Conservation (phyloP, 2,113 vertebrate genomes). For the Scolopax mira region DNA sequence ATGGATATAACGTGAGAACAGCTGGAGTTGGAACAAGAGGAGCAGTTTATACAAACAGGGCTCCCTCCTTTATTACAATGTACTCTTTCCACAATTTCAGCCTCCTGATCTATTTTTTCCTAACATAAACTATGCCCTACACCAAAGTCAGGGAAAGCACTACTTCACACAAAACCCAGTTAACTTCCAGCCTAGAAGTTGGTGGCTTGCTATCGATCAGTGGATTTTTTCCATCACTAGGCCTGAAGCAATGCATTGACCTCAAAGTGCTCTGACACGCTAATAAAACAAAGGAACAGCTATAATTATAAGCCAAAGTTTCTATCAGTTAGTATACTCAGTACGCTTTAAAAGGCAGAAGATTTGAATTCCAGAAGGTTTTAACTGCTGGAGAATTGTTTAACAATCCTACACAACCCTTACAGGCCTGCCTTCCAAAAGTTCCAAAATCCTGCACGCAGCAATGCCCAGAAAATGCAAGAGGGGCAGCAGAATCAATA, state of each 20-base stretch:
- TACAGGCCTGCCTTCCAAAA: not conserved
- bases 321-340: not conserved
- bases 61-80: not conserved
- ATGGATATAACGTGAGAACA: not conserved
- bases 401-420: not conserved
- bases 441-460: not conserved
- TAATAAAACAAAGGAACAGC: conserved; percentile 32
- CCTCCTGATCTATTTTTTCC: not conserved
- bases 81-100: not conserved
- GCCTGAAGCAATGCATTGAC: conserved; percentile 40
- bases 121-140: not conserved
- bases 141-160: not conserved
- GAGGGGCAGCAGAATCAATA: not conserved
- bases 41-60: not conserved
- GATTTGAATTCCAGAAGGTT: not conserved
- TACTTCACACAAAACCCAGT: not conserved
- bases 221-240: conserved; percentile 8
- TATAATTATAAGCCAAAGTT: not conserved
- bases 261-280: not conserved
- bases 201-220: not conserved
- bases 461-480: not conserved
- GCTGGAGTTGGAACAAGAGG: not conserved
- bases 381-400: not conserved
- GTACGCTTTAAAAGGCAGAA: not conserved
- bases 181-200: conserved; percentile 19